These are phyloP conservation scores for Hippocampus comes DNA, from an alignment of 2,113 vertebrate genomes.

Conservation along the genomic window DNA sequence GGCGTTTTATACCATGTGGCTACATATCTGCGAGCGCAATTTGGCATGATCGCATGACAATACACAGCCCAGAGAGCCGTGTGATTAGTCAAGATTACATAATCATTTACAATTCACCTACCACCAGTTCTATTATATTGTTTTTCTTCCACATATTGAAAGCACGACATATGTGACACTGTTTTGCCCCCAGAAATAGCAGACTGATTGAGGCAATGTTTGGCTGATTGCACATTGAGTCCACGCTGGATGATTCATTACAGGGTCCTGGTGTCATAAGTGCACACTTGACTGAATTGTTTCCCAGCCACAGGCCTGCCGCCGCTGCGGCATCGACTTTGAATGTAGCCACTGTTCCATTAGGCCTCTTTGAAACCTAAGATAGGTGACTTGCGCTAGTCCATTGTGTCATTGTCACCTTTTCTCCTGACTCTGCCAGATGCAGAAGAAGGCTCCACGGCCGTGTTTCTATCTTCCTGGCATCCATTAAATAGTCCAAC, in stretches of 20 bases:
- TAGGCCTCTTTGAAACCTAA: no score
- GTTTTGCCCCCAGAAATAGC: constrained; percentile 43
- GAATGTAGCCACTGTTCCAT: background rate
- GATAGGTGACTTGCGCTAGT: no score
- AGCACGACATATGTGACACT: constrained; percentile 15
- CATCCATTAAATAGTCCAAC: no score
- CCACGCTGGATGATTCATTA: constrained; percentile 53
- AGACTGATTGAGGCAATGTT: constrained; percentile 38
- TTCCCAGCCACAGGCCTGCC: constrained; percentile 35
- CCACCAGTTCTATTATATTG: constrained; percentile 1
- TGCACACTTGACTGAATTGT: constrained; percentile 60
- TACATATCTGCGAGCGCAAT: constrained; percentile 14
- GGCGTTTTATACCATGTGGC: constrained; percentile 15
- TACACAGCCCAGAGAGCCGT: background rate
- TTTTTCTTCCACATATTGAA: constrained; percentile 2
- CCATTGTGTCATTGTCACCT: no score
- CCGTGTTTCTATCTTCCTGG: no score
- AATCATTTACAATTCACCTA: background rate
- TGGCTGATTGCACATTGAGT: constrained; percentile 30
- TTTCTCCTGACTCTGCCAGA: no score
- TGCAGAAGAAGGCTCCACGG: no score
- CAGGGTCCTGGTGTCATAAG: constrained; percentile 28
- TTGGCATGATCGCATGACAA: constrained; percentile 20
- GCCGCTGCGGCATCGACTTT: background rate
- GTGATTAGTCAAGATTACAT: background rate